Base-by-base conservation (phyloP, 1,140 invertebrate genomes). In the Pogonomyrmex barbatus region DNA sequence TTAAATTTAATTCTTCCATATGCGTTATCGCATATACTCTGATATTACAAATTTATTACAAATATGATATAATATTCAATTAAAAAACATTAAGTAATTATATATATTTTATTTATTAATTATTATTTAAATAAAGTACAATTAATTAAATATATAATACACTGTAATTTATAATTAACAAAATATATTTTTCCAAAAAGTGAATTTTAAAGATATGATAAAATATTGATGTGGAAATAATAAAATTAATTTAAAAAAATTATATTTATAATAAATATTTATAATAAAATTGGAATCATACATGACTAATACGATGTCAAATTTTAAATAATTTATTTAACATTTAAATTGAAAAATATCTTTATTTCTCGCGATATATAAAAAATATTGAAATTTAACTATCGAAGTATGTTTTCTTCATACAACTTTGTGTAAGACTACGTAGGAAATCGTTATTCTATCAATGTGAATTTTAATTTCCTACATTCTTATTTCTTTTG, bases 181-280 rank as follows among this genome's bases (percentile, higher is more conserved):
- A 62, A 30, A 63, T 77, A 77, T 77, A 76, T 76, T 76, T 76
- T 76, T 39, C 24, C 73, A 76, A 60, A 76, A 76, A 62, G 30
- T 62, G 24, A 17, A 63, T 73, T 63, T 77, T 63, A 63, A 62
- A 62, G n/a, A 12, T 47, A 12, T 75, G n/a, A 39, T 58, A 56
- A 2, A 75, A 77, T 60, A 76, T 76, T 14, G 14, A n/a, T 77
- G 42, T 6, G 9, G 45, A 77, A 63, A 56, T 77, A 56, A 77
- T 42, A 62, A 24, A 17, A 42, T 62, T 77, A 76, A 76, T 24
- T 42, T 0, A 24, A 24, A 24, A 24, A 24, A 24, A 24, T 24
- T 24, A 24, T 24, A 24, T 24, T 24, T 24, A 24, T 24, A 24
- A 24, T 24, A 24, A 24, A 24, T 24, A 24, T 24, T 24, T 24